A percentile compares a stretch with the other conserved stretches of the same genome.
These are phyloP conservation scores for Euphonia xanthogaster DNA, from an alignment of 2,797 vertebrate genomes.

Conservation along the genomic window DNA sequence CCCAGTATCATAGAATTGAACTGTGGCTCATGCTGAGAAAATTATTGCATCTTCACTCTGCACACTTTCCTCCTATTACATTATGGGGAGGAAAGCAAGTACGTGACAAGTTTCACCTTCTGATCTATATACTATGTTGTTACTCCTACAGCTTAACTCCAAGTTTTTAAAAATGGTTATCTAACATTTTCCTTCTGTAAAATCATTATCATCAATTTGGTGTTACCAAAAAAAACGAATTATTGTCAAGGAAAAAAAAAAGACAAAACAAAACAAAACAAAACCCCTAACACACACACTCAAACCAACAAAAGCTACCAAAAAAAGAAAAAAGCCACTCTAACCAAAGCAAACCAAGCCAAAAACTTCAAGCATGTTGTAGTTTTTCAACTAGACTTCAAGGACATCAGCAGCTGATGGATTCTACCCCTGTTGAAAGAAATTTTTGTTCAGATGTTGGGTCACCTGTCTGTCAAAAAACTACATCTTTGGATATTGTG, in stretches of 20 bases:
- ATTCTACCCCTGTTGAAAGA: neutral
- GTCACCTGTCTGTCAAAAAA: neutral
- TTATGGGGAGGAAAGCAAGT: neutral
- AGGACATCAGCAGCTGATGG: neutral
- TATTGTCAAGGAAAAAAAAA: neutral
- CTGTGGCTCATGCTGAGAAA: neutral
- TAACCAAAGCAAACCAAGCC: rapidly evolving
- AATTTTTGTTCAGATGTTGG: neutral
- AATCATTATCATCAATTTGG: neutral
- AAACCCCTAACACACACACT: neutral
- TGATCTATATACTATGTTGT: neutral
- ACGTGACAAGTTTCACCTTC: neutral
- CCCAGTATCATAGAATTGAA: neutral
- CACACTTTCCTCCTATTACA: neutral
- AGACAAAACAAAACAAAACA: neutral
- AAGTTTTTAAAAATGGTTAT: neutral
- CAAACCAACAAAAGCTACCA: neutral
- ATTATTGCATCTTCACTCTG: neutral
- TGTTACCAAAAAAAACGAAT: neutral
- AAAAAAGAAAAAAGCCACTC: rapidly evolving
- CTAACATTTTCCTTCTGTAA: neutral
- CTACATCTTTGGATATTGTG: neutral
- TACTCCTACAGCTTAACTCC: neutral
- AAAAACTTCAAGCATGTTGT: neutral
- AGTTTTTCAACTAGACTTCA: neutral